Evolutionary conservation across 2,888 invertebrate species (phyloP), one percentile per base, ranked within the genome.

Genomic region (Apantesis nais): DNA sequence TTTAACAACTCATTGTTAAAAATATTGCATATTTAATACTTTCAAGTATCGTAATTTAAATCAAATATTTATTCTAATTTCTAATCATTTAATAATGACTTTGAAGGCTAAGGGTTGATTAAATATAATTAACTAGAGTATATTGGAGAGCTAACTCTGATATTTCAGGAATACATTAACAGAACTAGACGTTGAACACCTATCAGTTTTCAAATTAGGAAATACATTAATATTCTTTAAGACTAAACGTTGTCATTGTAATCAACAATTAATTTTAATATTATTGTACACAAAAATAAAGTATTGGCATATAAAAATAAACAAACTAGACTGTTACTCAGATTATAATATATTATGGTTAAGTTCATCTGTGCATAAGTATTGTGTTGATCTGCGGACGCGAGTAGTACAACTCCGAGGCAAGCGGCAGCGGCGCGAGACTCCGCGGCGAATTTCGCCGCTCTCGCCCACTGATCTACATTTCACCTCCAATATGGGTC

Each of bases 381-480:
- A 55, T 55, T 66, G 66, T 66, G 58, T 39, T 55, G 39, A 72
- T 64, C 70, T 71, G 70, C 72, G 68, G 70, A 68, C 71, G 71
- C 72, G 65, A 62, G 29, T n/a, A n/a, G n/a, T 44, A 39, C 55
- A 55, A 62, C 44, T 48, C 62, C 74, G 71, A 69, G 70, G 76
- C 68, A 73, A 68, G 66, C 78, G 79, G 66, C 74, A 66, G 74
- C 81, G 75, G 76, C 77, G 79, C 80, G 73, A 73, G 88, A 87
- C 89, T 92, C 90, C 86, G 89, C 90, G 83, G 92, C 90, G 86
- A 93, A 94, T 89, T 94, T 93, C 93, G 94, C 93, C 93, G 93
- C 93, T 93, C 92, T 95, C 95, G 95, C 95, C 95, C 95, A 95
- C 95, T 95, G 95, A 95, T 95, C 95, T 95, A 95, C 95, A 95